Percentiles rank a stretch among this genome's conserved stretches.
phyloP scores from a whole-genome alignment of 2,113 vertebrate genomes.

The Meriones unguiculatus region DNA sequence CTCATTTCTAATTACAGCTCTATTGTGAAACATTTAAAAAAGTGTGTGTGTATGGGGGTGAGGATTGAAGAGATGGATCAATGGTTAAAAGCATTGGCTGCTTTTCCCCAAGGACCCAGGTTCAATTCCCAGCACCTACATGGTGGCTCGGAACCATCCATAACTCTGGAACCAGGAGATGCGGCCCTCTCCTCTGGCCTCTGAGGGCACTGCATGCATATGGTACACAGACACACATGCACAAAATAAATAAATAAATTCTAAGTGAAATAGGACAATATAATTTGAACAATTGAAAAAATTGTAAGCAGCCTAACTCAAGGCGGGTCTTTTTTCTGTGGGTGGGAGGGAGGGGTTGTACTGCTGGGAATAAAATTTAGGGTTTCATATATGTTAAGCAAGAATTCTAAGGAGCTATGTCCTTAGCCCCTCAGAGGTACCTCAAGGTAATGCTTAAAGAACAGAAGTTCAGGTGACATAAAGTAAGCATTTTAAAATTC shows the following conservation, averaged over 20 bases:
- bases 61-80: not conserved
- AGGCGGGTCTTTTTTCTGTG: not conserved
- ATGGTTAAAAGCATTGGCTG: not conserved
- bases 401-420: not conserved
- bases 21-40: not conserved
- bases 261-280: not conserved
- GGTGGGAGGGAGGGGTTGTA: not conserved
- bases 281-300: conserved; percentile 36
- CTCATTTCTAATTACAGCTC: conserved; percentile 2
- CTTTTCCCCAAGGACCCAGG: not conserved
- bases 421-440: not conserved
- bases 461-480: conserved; percentile 7
- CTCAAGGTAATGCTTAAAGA: conserved; percentile 44
- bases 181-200: not conserved
- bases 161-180: not conserved
- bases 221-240: not conserved
- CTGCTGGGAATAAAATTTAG: not conserved
- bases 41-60: too few relatives aligned
- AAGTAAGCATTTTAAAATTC: conserved; percentile 21
- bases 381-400: not conserved
- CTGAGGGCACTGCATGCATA: not conserved
- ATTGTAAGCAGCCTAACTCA: not conserved
- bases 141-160: not conserved
- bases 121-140: not conserved
- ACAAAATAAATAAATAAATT: not conserved